Conservation (phyloP, 2,888 invertebrate genomes). For the Argynnis bischoffii region DNA sequence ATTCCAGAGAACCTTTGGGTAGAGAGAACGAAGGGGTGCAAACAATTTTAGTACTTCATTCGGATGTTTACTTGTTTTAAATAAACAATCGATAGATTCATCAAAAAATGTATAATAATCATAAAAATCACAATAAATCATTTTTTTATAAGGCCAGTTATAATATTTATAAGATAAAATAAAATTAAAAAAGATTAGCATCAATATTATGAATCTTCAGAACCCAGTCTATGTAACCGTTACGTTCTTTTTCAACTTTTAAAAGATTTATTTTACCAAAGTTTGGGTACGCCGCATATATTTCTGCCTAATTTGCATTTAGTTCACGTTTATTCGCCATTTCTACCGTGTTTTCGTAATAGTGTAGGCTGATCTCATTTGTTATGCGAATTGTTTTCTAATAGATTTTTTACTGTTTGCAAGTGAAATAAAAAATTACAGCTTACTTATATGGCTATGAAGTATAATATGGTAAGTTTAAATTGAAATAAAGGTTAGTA, state of each 20-base stretch:
- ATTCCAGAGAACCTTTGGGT: no score
- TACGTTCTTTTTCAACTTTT: background rate
- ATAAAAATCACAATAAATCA: no score
- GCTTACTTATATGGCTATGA: background rate
- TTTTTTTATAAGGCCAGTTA: no score
- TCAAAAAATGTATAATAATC: no score
- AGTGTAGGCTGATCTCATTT: slow-evolving; percentile 27
- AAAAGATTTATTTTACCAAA: slow-evolving; percentile 2
- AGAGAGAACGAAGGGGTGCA: no score
- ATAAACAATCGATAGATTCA: no score
- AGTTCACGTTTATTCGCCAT: slow-evolving; percentile 27
- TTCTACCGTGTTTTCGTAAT: slow-evolving; percentile 28
- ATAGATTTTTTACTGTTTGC: slow-evolving; percentile 4
- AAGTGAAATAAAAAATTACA: background rate
- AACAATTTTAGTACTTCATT: no score
- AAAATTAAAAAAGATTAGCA: no score
- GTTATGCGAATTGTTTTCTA: background rate
- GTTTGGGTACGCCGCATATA: slow-evolving; percentile 14
- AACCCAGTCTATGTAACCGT: background rate
- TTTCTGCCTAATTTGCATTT: slow-evolving; percentile 32
- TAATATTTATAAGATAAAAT: no score
- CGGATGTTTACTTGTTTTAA: no score
- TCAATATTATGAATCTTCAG: background rate
- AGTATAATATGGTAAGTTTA: no score
- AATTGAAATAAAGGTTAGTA: no score